phyloP scores from a whole-genome alignment of 2,797 vertebrate species.

The Paguma larvata region DNA sequence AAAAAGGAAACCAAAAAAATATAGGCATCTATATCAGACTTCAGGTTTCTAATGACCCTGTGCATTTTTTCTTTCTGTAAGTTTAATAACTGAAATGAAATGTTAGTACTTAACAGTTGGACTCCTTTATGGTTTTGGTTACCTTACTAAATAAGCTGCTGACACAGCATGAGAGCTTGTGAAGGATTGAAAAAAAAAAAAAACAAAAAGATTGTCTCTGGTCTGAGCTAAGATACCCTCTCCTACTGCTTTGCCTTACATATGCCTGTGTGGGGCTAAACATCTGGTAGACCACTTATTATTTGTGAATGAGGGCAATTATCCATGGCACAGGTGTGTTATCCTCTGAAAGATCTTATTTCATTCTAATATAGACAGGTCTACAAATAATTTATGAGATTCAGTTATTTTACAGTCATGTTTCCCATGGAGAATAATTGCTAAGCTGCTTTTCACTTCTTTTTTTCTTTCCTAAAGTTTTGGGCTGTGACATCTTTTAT shows the following conservation, averaged over 20 bases:
- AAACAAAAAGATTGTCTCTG: slow-evolving; percentile 71
- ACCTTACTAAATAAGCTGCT: slow-evolving; percentile 68
- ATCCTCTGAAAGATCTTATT: slow-evolving; percentile 85
- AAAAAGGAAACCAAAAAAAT: slow-evolving; percentile 35
- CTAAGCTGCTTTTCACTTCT: slow-evolving; percentile 77
- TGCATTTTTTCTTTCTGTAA: slow-evolving; percentile 7
- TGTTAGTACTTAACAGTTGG: slow-evolving; percentile 65
- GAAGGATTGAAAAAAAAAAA: slow-evolving; percentile 65
- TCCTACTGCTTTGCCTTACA: slow-evolving; percentile 80
- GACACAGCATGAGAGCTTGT: slow-evolving; percentile 74
- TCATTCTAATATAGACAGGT: slow-evolving; percentile 85
- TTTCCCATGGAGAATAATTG: slow-evolving; percentile 84
- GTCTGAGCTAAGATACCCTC: slow-evolving; percentile 74
- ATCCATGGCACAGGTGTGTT: slow-evolving; percentile 89
- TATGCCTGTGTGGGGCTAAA: slow-evolving; percentile 85
- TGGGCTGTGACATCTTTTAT: slow-evolving; percentile 53
- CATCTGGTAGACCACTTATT: slow-evolving; percentile 87
- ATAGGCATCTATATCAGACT: not conserved
- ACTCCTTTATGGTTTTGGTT: slow-evolving; percentile 58
- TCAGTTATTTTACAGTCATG: slow-evolving; percentile 83
- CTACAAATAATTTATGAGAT: slow-evolving; percentile 89
- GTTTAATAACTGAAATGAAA: slow-evolving; percentile 67
- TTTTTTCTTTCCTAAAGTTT: slow-evolving; percentile 46
- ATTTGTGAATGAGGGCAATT: slow-evolving; percentile 87
- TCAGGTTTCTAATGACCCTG: not conserved